A percentile compares a stretch with the other conserved stretches of the same genome.
Conservation (phyloP, 2,797 vertebrate genomes). For the Mallotus villosus region DNA sequence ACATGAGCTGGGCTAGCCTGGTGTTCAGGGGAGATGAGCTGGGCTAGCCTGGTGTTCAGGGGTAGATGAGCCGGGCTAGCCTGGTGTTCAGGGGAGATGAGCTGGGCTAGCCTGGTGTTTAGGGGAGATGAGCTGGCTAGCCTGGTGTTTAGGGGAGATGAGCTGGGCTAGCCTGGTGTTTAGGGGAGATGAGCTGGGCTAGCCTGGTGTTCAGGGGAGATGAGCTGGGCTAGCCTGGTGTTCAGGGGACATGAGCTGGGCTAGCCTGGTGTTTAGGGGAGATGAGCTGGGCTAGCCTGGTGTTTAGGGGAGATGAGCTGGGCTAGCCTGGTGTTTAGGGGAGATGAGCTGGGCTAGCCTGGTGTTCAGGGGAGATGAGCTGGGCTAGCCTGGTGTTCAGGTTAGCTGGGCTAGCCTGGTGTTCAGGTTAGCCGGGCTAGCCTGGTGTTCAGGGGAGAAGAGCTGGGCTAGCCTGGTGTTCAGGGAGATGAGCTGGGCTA, state of each 20-base stretch:
- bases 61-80: no score
- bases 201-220: constrained; percentile 20
- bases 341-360: not conserved
- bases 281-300: not conserved
- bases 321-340: constrained; percentile 27
- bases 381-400: constrained; percentile 38
- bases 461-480: constrained; percentile 40
- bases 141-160: no score
- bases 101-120: constrained; percentile 38
- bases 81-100: no score
- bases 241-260: constrained; percentile 34
- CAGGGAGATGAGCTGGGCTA: no score
- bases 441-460: constrained; percentile 28
- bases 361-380: constrained; percentile 34
- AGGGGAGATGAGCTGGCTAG: no score
- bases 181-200: constrained; percentile 32
- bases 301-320: constrained; percentile 31
- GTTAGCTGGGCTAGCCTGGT: no score
- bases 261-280: constrained; percentile 24
- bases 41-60: constrained; percentile 13
- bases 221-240: not conserved
- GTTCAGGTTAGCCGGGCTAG: no score
- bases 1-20: constrained; percentile 40
- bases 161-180: constrained; percentile 8
- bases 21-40: no score